Base-by-base conservation (phyloP, 2,113 vertebrate species). In the Synchiropus splendidus region DNA sequence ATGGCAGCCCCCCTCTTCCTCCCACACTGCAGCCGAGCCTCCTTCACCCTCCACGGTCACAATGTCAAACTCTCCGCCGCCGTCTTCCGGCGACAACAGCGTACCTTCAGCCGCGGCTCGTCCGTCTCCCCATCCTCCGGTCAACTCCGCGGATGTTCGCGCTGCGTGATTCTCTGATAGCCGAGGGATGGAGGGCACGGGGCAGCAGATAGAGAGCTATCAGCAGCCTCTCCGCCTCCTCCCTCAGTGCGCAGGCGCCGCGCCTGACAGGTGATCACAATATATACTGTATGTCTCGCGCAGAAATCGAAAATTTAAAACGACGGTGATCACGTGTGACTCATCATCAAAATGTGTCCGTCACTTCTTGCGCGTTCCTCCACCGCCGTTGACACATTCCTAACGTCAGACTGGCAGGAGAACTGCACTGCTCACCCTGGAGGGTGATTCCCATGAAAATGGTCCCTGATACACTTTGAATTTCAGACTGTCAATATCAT, bases 221-320 rank as follows among this genome's bases (percentile, higher is more conserved):
- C 77, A 72, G 67, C 75, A 58, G 58, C 59, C 75, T 64, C 72
- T 72, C 79, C 67, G 64, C 75, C 75, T 70, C 71, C 52, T 34
- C 6, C 51, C 6, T 15, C 51, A 67, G 16, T 68, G 88, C 89
- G 89, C 91, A 86, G 78, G 89, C 87, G 73, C 81, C 1, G 12
- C 35, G 30, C 51, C 57, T 77, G 77, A 76, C 83, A 80, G 83
- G 71, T 77, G 83, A 82, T 85, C 80, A 81, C 74, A 72, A 73
- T 76, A 72, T 77, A 75, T 72, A 80, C 12, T 12, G 5, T 36
- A 14, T 36, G 13, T n/a, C 4, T 81, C 79, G 67, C 67, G 63
- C 54, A 69, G 74, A 78, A 70, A 82, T 86, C 86, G 86, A 86
- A 84, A 79, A 27, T 4, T 5, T 4, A 27, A 27, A 27, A 27